Conservation (phyloP, 2,888 invertebrate genomes). For the Cheilosia grossa region DNA sequence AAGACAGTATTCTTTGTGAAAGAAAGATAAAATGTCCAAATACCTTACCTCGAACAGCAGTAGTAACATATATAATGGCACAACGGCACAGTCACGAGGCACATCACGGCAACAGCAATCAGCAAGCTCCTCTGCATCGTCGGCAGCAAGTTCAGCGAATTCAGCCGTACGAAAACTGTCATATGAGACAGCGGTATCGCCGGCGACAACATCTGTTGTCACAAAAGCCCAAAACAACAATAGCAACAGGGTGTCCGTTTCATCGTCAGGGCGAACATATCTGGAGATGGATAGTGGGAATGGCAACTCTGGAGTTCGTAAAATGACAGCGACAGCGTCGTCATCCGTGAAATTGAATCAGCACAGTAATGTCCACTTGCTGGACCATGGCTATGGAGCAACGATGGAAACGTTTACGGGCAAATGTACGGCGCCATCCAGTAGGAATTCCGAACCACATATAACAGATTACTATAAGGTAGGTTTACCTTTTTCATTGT, state of each 20-base stretch:
- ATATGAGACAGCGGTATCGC: conserved; percentile 62
- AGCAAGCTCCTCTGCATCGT: conserved; percentile 61
- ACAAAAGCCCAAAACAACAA: conserved; percentile 42
- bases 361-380: conserved; percentile 86
- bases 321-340: conserved; percentile 54
- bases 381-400: conserved; percentile 94
- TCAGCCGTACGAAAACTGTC: conserved; percentile 73
- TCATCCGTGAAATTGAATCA: conserved; percentile 83
- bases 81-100: conserved; percentile 73
- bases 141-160: conserved; percentile 75
- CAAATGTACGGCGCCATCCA: conserved; percentile 83
- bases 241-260: conserved; percentile 43
- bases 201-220: conserved; percentile 48
- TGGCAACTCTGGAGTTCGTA: conserved; percentile 23
- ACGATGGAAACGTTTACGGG: conserved; percentile 85
- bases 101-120: conserved; percentile 72
- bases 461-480: conserved; percentile 83
- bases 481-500: conserved; percentile 39
- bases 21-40: conserved; percentile 71
- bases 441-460: conserved; percentile 82
- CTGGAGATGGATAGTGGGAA: conserved; percentile 53
- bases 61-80: conserved; percentile 74
- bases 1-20: conserved; percentile 54
- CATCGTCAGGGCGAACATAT: conserved; percentile 62
- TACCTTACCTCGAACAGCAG: conserved; percentile 69